A percentile compares a stretch with the other conserved stretches of the same genome.
phyloP scores from a whole-genome alignment of 2,797 vertebrate species.

The Iguana delicatissima region DNA sequence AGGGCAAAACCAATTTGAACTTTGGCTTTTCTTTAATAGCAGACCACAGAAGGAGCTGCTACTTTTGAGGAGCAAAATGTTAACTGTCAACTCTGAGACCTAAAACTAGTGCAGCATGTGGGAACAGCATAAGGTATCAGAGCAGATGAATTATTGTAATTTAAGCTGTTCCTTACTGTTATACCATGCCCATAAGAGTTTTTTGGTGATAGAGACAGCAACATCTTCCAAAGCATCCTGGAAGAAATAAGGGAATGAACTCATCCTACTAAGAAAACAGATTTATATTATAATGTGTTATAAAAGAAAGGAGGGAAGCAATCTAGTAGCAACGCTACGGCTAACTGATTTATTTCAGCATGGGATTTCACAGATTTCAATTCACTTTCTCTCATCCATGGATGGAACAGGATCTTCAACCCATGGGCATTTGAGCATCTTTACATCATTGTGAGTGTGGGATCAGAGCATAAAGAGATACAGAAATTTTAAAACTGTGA shows the following conservation, averaged over 20 bases:
- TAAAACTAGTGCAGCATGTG: neutral
- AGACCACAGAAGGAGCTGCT: neutral
- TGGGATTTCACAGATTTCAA: too few relatives aligned
- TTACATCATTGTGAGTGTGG: too few relatives aligned
- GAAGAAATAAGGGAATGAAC: neutral
- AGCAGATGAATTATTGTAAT: neutral
- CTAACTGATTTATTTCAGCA: too few relatives aligned
- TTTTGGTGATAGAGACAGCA: neutral
- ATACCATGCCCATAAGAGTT: neutral
- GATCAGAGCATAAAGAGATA: too few relatives aligned
- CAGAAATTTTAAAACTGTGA: too few relatives aligned
- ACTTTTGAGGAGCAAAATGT: neutral
- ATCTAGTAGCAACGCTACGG: too few relatives aligned
- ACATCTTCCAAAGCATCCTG: neutral
- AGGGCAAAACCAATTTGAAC: constrained; percentile 8
- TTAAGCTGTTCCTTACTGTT: neutral
- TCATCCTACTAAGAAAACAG: neutral
- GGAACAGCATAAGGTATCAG: neutral
- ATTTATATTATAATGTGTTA: too few relatives aligned
- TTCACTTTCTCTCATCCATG: too few relatives aligned
- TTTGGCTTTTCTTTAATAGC: neutral
- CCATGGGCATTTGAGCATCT: too few relatives aligned
- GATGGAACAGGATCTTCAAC: too few relatives aligned
- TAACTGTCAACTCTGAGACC: neutral
- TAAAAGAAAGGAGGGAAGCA: too few relatives aligned